phyloP scores from a whole-genome alignment of 1,140 invertebrate species.

The Zaprionus africanus region DNA sequence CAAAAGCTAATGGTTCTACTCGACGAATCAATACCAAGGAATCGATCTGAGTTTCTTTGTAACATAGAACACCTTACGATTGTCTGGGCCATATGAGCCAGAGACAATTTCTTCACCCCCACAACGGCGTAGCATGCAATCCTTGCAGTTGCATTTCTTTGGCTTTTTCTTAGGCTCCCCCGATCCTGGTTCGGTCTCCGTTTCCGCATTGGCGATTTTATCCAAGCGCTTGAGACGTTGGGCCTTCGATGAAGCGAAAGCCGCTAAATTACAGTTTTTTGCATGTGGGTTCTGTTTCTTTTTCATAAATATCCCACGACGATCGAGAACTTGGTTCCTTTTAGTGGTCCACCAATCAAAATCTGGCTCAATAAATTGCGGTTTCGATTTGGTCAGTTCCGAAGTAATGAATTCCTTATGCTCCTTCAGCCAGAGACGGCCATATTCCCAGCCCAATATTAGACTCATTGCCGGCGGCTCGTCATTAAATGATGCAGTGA shows the following conservation, averaged over 20 bases:
- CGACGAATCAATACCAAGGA: conserved; percentile 38
- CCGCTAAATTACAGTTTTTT: conserved; percentile 35
- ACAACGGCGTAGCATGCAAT: conserved; percentile 14
- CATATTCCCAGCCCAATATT: conserved; percentile 41
- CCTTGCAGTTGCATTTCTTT: conserved; percentile 34
- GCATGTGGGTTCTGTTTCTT: conserved; percentile 26
- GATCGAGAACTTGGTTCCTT: conserved; percentile 20
- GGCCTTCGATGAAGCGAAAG: conserved; percentile 13
- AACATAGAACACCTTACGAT: not conserved
- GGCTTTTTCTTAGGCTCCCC: not conserved
- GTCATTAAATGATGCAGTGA: conserved; percentile 13
- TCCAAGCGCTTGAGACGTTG: conserved; percentile 2
- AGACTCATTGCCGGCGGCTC: conserved; percentile 31
- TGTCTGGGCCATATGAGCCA: conserved; percentile 20
- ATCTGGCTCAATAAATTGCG: conserved; percentile 27
- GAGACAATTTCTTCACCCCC: not conserved
- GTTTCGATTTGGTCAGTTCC: conserved; percentile 1
- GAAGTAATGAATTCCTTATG: conserved; percentile 9
- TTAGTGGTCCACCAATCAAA: conserved; percentile 44
- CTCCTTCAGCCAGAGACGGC: conserved; percentile 40
- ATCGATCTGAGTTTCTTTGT: not conserved
- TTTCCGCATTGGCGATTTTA: not conserved
- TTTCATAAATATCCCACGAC: conserved; percentile 29
- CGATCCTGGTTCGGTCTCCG: not conserved
- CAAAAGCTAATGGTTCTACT: not conserved